A percentile compares a stretch with the other conserved stretches of the same genome.
Conservation (phyloP, 2,797 vertebrate genomes). For the Serranus cabrilla region DNA sequence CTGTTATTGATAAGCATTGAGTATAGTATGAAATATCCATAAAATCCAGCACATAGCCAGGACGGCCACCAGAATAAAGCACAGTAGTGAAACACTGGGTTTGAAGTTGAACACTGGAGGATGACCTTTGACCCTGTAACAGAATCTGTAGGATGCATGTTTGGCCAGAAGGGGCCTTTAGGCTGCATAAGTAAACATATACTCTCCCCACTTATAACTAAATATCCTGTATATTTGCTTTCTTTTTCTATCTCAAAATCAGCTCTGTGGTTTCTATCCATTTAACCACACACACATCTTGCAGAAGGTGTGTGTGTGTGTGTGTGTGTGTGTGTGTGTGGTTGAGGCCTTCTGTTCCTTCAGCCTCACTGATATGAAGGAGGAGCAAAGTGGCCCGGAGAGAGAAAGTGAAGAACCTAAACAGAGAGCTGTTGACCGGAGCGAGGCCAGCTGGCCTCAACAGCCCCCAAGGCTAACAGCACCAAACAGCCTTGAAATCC, state of each 20-base stretch:
- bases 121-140: neutral
- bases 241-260: neutral
- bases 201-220: conserved; percentile 7
- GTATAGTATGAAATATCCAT: no score
- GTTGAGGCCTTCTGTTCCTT: conserved; percentile 36
- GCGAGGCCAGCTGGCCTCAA: conserved; percentile 70
- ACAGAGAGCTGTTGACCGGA: conserved; percentile 71
- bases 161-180: no score
- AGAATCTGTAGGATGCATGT: neutral
- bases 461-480: conserved; percentile 68
- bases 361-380: conserved; percentile 45
- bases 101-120: neutral
- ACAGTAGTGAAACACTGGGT: neutral
- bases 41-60: no score
- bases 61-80: neutral
- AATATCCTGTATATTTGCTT: conserved; percentile 1
- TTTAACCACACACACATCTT: neutral
- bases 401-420: conserved; percentile 67
- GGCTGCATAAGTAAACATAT: no score
- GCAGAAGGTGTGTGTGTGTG: conserved; percentile 8
- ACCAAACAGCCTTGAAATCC: conserved; percentile 75
- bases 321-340: conserved; percentile 32
- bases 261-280: neutral
- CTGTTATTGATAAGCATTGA: no score
- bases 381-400: conserved; percentile 42